Evolutionary conservation across 2,888 invertebrate genomes (phyloP).

Genomic region (Cheilosia pagana): DNA sequence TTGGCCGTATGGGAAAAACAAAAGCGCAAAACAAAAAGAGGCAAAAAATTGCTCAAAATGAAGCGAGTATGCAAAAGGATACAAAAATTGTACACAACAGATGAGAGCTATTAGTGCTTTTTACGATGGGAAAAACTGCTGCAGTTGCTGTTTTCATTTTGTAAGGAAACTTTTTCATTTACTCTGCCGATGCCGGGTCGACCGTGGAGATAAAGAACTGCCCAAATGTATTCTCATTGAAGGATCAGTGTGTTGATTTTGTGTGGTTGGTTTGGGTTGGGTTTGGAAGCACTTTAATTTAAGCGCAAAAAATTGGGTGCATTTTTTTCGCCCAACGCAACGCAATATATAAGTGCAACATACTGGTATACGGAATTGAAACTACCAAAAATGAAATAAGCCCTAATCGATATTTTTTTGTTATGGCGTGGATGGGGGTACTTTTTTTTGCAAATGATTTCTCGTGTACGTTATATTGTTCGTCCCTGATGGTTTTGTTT

Average conservation of each 20-base stretch:
- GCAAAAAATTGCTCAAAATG: neutral
- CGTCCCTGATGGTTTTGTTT: too few relatives aligned
- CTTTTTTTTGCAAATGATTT: too few relatives aligned
- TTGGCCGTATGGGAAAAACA: neutral
- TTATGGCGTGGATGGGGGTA: too few relatives aligned
- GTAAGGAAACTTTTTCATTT: constrained; percentile 12
- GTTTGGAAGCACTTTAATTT: constrained; percentile 15
- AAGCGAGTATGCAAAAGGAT: neutral
- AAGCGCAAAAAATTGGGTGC: neutral
- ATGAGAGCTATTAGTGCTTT: constrained; percentile 6
- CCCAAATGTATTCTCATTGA: constrained; percentile 7
- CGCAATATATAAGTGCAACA: too few relatives aligned
- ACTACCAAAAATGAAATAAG: too few relatives aligned
- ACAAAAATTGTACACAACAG: neutral
- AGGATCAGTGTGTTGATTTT: constrained; percentile 17
- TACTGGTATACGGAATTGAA: too few relatives aligned
- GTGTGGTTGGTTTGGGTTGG: neutral
- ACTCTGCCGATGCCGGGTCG: neutral
- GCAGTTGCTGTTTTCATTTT: constrained; percentile 22
- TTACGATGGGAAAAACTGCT: neutral
- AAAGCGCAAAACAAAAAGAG: neutral
- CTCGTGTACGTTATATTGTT: too few relatives aligned
- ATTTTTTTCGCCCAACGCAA: neutral
- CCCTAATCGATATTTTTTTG: too few relatives aligned
- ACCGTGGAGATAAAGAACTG: neutral